Evolutionary conservation across 2,113 vertebrate species (phyloP).

Genomic region (Tichodroma muraria): DNA sequence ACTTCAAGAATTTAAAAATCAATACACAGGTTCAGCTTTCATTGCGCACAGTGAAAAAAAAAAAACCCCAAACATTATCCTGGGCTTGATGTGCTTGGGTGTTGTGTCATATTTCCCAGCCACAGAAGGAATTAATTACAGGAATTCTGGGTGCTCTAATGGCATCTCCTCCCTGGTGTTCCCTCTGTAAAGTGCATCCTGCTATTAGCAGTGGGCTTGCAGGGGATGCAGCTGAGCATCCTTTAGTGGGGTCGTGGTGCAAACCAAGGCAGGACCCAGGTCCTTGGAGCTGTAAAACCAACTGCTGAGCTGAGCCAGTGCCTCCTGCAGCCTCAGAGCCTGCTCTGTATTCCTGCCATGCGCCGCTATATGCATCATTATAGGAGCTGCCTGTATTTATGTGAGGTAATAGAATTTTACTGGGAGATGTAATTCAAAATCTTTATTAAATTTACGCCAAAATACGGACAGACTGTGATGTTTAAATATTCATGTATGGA

Average conservation of each 20-base stretch:
- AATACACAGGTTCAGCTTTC: neutral
- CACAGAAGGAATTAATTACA: neutral
- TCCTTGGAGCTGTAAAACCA: slow-evolving; percentile 19
- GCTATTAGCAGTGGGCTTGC: slow-evolving; percentile 48
- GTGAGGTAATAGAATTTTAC: slow-evolving; percentile 62
- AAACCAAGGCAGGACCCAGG: neutral
- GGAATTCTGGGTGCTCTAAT: slow-evolving; percentile 31
- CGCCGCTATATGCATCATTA: slow-evolving; percentile 56
- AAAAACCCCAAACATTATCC: neutral
- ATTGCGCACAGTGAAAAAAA: too few species aligned
- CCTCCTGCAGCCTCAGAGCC: neutral
- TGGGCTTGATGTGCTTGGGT: neutral
- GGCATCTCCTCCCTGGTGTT: neutral
- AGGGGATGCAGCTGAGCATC: slow-evolving; percentile 6
- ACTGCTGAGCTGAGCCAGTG: neutral
- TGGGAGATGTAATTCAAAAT: neutral
- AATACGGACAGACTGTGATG: neutral
- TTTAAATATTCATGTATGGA: neutral
- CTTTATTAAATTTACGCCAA: neutral
- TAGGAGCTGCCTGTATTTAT: slow-evolving; percentile 54
- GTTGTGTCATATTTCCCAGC: neutral
- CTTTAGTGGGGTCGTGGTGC: slow-evolving; percentile 22
- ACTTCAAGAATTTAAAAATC: neutral
- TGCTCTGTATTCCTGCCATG: slow-evolving; percentile 18
- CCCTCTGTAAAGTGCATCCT: slow-evolving; percentile 57